A percentile compares a stretch with the other conserved stretches of the same genome.
These are phyloP conservation scores for Lasius platythorax DNA, from an alignment of 2,888 invertebrate genomes.

Conservation along the genomic window DNA sequence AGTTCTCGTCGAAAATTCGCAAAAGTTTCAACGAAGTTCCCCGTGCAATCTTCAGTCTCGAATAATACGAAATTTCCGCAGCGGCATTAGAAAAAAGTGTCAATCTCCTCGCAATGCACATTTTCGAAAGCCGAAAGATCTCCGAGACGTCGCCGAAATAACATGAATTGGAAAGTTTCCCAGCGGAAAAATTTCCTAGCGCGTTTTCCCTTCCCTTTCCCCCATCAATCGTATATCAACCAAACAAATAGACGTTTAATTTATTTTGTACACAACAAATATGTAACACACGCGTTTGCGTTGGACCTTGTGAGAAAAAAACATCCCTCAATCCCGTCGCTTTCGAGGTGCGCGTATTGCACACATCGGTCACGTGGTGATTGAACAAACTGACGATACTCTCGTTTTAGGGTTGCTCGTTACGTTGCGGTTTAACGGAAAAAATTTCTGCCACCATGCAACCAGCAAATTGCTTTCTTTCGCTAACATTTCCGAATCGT, in stretches of 20 bases:
- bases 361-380: slow-evolving; percentile 8
- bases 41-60: slow-evolving; percentile 23
- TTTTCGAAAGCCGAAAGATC: slow-evolving; percentile 31
- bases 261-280: slow-evolving; percentile 36
- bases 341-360: slow-evolving; percentile 18
- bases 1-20: slow-evolving; percentile 26
- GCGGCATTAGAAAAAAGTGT: slow-evolving; percentile 29
- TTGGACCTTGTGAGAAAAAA: slow-evolving; percentile 26
- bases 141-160: not conserved
- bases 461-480: slow-evolving; percentile 24
- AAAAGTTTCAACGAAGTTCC: slow-evolving; percentile 32
- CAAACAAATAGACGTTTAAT: slow-evolving; percentile 34
- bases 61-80: slow-evolving; percentile 30
- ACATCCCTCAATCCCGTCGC: not conserved
- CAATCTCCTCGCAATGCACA: slow-evolving; percentile 19
- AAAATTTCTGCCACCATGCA: not conserved
- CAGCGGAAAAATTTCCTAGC: slow-evolving; percentile 18
- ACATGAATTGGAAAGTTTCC: slow-evolving; percentile 37
- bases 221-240: slow-evolving; percentile 7
- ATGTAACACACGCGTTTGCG: slow-evolving; percentile 8
- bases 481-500: slow-evolving; percentile 15
- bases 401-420: slow-evolving; percentile 12
- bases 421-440: slow-evolving; percentile 1
- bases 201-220: not conserved
- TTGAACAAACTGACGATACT: slow-evolving; percentile 32